Evolutionary conservation across 2,888 invertebrate species (phyloP).

Genomic region (Drosophila infuscata): DNA sequence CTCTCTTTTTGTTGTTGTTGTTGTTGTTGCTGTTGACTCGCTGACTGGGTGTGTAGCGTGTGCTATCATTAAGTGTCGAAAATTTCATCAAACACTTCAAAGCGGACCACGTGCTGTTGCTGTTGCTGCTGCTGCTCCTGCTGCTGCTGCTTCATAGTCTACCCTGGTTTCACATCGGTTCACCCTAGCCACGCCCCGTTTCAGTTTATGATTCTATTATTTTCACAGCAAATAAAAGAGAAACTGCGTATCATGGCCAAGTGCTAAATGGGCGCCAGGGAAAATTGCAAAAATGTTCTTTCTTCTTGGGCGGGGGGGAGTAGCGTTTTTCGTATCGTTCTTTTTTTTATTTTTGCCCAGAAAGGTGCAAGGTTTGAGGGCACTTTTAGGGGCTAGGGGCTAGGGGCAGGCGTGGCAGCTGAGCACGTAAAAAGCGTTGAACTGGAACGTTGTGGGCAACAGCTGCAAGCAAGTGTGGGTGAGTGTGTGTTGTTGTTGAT

Average conservation of each 20-base stretch:
- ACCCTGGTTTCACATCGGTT: background rate
- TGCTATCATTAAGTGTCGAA: conserved; percentile 81
- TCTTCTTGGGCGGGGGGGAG: conserved; percentile 19
- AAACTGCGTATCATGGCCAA: conserved; percentile 79
- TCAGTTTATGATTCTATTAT: conserved; percentile 79
- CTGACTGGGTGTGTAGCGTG: conserved; percentile 61
- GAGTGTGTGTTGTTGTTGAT: conserved; percentile 25
- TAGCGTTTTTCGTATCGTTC: conserved; percentile 1
- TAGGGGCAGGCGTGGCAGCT: conserved; percentile 63
- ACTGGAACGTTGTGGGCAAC: conserved; percentile 80
- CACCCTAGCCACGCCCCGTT: conserved; percentile 55
- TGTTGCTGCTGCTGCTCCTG: too few species aligned
- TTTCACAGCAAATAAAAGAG: conserved; percentile 81
- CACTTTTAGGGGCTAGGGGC: background rate
- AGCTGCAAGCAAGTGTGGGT: conserved; percentile 66
- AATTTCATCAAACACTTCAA: conserved; percentile 82
- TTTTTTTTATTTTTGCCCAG: conserved; percentile 35
- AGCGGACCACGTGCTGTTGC: conserved; percentile 65
- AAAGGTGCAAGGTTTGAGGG: conserved; percentile 39
- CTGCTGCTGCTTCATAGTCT: background rate
- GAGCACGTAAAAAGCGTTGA: conserved; percentile 79
- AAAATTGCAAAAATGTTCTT: conserved; percentile 72
- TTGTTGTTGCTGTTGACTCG: conserved; percentile 28
- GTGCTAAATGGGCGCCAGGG: conserved; percentile 78
- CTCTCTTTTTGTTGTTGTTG: background rate